These are phyloP conservation scores for Dascillus cervinus DNA, from an alignment of 2,888 invertebrate genomes.

Conservation along the genomic window DNA sequence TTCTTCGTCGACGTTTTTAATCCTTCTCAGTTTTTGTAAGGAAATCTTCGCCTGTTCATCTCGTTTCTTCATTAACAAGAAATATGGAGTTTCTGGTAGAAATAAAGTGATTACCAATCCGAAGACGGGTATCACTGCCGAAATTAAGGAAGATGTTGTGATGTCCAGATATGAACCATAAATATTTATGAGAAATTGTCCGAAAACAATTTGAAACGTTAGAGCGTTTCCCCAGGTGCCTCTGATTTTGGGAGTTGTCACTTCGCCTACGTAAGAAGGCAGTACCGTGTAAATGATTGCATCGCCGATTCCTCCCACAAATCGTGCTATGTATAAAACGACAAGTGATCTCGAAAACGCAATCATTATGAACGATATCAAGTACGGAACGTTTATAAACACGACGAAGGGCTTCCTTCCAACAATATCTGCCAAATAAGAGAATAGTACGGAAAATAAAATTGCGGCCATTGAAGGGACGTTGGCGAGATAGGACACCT, in stretches of 20 bases:
- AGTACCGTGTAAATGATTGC: slow-evolving; percentile 25
- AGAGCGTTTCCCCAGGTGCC: slow-evolving; percentile 30
- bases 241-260: slow-evolving; percentile 28
- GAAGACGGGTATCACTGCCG: slow-evolving; percentile 49
- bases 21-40: slow-evolving; percentile 23
- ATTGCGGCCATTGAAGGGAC: slow-evolving; percentile 28
- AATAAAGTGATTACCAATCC: slow-evolving; percentile 49
- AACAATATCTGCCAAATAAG: slow-evolving; percentile 25
- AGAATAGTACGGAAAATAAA: slow-evolving; percentile 23
- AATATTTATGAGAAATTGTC: slow-evolving; percentile 37
- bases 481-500: slow-evolving; percentile 32
- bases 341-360: slow-evolving; percentile 23
- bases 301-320: slow-evolving; percentile 27
- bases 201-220: slow-evolving; percentile 24
- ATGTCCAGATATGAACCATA: slow-evolving; percentile 51
- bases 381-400: slow-evolving; percentile 27
- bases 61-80: slow-evolving; percentile 25
- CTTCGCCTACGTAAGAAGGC: slow-evolving; percentile 31
- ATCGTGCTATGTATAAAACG: slow-evolving; percentile 28
- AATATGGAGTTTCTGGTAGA: slow-evolving; percentile 52
- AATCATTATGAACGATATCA: slow-evolving; percentile 25
- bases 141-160: slow-evolving; percentile 47
- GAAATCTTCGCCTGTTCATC: slow-evolving; percentile 24
- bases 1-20: slow-evolving; percentile 24
- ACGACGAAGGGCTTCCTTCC: slow-evolving; percentile 29